phyloP scores from a whole-genome alignment of 1,140 invertebrate genomes.

The Hylyphantes graminicola region DNA sequence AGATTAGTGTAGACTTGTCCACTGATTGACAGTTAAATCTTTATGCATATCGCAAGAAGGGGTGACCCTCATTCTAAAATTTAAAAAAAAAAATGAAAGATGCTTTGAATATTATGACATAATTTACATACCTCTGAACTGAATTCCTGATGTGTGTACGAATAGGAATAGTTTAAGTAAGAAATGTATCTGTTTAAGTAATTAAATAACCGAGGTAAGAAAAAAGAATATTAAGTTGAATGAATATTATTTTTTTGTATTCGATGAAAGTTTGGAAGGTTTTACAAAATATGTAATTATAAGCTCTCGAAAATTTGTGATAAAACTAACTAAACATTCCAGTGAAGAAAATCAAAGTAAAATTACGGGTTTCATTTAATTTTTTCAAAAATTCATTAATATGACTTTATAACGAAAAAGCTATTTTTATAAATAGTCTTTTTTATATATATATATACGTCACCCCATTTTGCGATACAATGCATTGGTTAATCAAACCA shows the following conservation, averaged over 20 bases:
- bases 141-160: background rate
- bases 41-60: slow-evolving; percentile 23
- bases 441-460: slow-evolving; percentile 13
- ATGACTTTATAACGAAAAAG: background rate
- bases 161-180: background rate
- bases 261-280: background rate
- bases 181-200: slow-evolving; percentile 4
- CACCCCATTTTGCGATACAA: slow-evolving; percentile 32
- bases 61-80: slow-evolving; percentile 24
- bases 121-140: background rate
- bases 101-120: slow-evolving; percentile 21
- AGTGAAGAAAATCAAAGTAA: slow-evolving; percentile 25
- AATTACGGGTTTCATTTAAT: slow-evolving; percentile 4
- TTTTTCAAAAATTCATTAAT: slow-evolving; percentile 12
- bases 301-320: background rate
- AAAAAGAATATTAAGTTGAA: background rate
- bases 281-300: background rate
- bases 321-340: background rate
- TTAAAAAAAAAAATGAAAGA: slow-evolving; percentile 1
- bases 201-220: background rate
- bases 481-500: background rate
- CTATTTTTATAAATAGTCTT: slow-evolving; percentile 12
- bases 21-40: background rate
- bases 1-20: slow-evolving; percentile 1
- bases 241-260: background rate